These are phyloP conservation scores for Parthenolecanium corni DNA, from an alignment of 2,888 invertebrate genomes.

Conservation along the genomic window DNA sequence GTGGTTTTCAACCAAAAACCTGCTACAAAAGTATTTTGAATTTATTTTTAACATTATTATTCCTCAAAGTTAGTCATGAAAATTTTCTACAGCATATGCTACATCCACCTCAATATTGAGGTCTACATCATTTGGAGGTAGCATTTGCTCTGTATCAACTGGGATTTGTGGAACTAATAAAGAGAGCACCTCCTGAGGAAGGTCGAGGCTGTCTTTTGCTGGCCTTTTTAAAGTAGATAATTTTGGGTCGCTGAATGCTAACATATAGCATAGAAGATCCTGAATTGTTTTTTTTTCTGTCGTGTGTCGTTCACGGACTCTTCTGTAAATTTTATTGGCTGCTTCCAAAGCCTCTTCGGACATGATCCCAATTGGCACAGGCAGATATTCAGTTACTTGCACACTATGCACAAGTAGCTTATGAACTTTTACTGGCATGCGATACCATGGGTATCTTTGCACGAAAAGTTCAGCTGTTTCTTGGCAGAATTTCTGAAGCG, in stretches of 20 bases:
- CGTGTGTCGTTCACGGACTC: not conserved
- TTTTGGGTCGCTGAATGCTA: not conserved
- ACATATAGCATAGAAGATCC: not conserved
- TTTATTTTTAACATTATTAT: no score
- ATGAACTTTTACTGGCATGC: not conserved
- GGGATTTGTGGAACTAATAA: no score
- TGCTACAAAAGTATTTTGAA: no score
- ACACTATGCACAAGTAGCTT: not conserved
- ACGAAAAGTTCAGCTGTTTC: not conserved
- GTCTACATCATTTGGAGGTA: no score
- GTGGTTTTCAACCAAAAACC: no score
- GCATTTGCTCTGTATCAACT: no score
- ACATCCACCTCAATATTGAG: no score
- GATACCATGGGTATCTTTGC: not conserved
- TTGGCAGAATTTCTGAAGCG: not conserved
- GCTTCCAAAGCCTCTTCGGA: not conserved
- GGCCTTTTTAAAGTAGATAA: no score
- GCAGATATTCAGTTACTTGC: not conserved
- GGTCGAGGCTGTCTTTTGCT: no score
- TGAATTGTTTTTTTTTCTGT: not conserved
- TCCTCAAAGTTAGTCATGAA: no score
- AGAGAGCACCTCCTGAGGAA: no score
- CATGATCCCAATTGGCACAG: not conserved
- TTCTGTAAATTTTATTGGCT: not conserved
- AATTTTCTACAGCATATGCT: no score